phyloP scores from a whole-genome alignment of 2,797 vertebrate species.

The Avahi laniger region DNA sequence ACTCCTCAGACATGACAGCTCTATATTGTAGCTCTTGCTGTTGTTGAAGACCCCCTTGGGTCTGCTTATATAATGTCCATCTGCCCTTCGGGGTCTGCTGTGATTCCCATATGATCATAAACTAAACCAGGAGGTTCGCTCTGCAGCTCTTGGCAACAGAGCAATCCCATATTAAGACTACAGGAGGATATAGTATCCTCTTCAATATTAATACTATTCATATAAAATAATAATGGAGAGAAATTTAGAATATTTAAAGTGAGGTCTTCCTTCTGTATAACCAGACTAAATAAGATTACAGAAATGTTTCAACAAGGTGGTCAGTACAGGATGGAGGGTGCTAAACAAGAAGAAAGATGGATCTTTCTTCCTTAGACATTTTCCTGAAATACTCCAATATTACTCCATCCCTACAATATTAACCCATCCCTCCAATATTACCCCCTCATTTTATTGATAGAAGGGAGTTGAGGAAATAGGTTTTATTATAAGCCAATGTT shows the following conservation, averaged over 20 bases:
- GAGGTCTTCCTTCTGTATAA: too few species aligned
- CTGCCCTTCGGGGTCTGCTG: not conserved
- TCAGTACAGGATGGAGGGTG: too few species aligned
- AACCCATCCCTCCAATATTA: not conserved
- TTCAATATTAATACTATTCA: not conserved
- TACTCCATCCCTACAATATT: not conserved
- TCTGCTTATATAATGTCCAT: not conserved
- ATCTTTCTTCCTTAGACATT: not conserved
- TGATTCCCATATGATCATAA: not conserved
- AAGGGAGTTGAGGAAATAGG: not conserved
- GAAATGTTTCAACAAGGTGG: too few species aligned
- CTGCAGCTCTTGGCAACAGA: not conserved
- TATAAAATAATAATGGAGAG: not conserved
- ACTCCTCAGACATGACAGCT: not conserved
- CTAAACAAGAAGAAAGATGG: too few species aligned
- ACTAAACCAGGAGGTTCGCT: not conserved
- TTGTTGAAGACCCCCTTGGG: not conserved
- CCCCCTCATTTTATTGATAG: not conserved
- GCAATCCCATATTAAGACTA: not conserved
- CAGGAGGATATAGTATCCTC: too few species aligned
- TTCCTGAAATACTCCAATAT: not conserved
- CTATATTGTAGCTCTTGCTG: not conserved
- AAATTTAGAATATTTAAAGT: not conserved
- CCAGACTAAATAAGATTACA: too few species aligned
- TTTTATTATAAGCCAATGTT: not conserved